Percentiles rank a stretch among this genome's conserved stretches.
Evolutionary conservation across 2,113 vertebrate species (phyloP).

Genomic region (Cyprinodon brontotheroides): DNA sequence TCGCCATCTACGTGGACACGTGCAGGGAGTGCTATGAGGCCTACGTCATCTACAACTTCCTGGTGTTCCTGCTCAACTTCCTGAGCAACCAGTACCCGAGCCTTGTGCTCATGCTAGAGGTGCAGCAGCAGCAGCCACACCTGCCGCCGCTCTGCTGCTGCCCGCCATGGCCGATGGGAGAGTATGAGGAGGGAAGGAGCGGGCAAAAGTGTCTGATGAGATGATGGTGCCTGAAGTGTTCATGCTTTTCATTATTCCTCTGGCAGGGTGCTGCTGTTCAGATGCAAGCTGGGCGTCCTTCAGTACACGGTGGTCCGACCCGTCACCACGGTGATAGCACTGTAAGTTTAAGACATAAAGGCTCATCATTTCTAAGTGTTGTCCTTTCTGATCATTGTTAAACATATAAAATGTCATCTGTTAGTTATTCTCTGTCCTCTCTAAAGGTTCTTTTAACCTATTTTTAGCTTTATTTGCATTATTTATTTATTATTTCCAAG

Average conservation of each 20-base stretch:
- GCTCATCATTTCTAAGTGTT: neutral
- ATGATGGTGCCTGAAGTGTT: neutral
- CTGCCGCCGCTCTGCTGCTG: constrained; percentile 94
- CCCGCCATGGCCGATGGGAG: constrained; percentile 95
- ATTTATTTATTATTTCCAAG: neutral
- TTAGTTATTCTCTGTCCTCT: neutral
- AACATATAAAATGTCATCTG: too few species aligned
- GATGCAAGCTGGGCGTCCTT: constrained; percentile 95
- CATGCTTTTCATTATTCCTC: constrained; percentile 40
- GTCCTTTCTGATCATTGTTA: too few species aligned
- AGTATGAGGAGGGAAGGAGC: constrained; percentile 80
- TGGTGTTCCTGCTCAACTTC: constrained; percentile 95
- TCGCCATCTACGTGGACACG: constrained; percentile 97
- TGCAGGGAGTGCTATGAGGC: constrained; percentile 98
- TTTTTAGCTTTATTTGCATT: neutral
- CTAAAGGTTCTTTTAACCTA: neutral
- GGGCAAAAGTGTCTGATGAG: neutral
- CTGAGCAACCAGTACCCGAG: constrained; percentile 92
- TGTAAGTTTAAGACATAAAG: constrained; percentile 75
- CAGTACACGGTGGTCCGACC: constrained; percentile 96
- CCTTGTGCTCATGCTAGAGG: constrained; percentile 92
- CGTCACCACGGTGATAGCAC: constrained; percentile 91
- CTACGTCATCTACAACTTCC: constrained; percentile 98
- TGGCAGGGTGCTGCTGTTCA: constrained; percentile 89
- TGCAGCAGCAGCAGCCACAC: constrained; percentile 93